These are phyloP conservation scores for Ophiodon elongatus DNA, from an alignment of 2,113 vertebrate species.

Conservation along the genomic window DNA sequence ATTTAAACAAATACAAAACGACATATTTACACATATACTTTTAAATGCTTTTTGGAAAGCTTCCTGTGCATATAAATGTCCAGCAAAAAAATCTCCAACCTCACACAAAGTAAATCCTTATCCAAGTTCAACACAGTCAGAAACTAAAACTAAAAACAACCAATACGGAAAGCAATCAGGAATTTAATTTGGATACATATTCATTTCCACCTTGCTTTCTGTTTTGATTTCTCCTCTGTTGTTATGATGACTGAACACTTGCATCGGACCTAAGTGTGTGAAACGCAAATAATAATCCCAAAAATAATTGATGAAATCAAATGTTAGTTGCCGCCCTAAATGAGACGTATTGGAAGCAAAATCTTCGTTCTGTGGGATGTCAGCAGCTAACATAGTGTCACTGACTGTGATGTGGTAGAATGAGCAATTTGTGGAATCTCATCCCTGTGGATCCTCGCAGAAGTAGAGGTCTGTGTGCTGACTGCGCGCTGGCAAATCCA, in stretches of 20 bases:
- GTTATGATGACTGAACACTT: not conserved
- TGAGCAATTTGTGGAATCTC: constrained; percentile 44
- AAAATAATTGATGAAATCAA: not conserved
- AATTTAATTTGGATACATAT: not conserved
- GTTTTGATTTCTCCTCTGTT: not conserved
- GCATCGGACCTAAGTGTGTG: not conserved
- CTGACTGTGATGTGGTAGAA: constrained; percentile 47
- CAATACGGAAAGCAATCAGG: not conserved
- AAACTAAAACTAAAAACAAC: not conserved
- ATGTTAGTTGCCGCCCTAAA: not conserved
- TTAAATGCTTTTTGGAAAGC: not conserved
- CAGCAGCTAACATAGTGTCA: constrained; percentile 30
- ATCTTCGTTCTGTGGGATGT: not conserved
- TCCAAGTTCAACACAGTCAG: not conserved
- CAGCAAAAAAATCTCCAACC: not conserved
- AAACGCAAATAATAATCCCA: not conserved
- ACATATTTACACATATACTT: no score
- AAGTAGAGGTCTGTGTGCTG: constrained; percentile 34
- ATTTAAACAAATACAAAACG: not conserved
- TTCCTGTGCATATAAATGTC: not conserved
- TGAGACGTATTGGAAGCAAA: not conserved
- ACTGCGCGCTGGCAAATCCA: constrained; percentile 57
- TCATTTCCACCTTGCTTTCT: not conserved
- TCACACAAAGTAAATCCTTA: not conserved
- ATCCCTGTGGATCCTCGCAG: constrained; percentile 55